Evolutionary conservation across 2,888 invertebrate species (phyloP).

Genomic region (Petrolisthes cinctipes): DNA sequence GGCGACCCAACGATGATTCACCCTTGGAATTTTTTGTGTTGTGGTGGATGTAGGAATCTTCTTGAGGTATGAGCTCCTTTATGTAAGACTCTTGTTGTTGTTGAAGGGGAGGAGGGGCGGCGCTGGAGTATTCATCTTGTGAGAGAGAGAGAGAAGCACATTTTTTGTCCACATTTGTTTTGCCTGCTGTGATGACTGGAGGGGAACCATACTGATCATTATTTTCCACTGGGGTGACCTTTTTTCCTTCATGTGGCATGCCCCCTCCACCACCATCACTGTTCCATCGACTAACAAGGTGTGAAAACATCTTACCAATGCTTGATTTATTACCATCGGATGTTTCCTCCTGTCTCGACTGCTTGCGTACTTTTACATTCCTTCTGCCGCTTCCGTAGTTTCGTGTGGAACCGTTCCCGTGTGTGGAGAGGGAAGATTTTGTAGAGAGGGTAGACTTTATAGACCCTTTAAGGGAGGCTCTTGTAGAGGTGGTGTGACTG

Average conservation of each 20-base stretch:
- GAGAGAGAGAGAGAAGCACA: background rate
- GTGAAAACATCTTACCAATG: slow-evolving; percentile 36
- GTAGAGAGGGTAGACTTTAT: slow-evolving; percentile 18
- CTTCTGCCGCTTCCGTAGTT: slow-evolving; percentile 9
- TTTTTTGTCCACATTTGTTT: background rate
- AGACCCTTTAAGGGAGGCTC: slow-evolving; percentile 25
- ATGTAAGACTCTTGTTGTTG: slow-evolving; percentile 22
- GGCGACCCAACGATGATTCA: slow-evolving; percentile 14
- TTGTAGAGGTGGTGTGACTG: slow-evolving; percentile 28
- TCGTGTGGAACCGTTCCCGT: slow-evolving; percentile 35
- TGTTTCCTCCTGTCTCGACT: background rate
- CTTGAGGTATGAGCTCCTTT: background rate
- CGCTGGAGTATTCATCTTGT: background rate
- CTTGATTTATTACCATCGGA: background rate
- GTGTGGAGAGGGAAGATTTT: slow-evolving; percentile 3
- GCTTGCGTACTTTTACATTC: slow-evolving; percentile 27
- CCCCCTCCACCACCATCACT: slow-evolving; percentile 10
- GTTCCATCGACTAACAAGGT: slow-evolving; percentile 25
- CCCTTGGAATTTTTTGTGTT: background rate
- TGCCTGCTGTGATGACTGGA: too few relatives aligned
- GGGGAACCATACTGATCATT: too few relatives aligned
- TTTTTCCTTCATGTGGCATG: background rate
- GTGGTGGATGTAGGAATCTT: slow-evolving; percentile 16
- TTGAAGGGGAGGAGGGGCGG: background rate
- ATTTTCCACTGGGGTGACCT: too few relatives aligned